Conservation (phyloP, 2,797 vertebrate species). For the Balearica regulorum region DNA sequence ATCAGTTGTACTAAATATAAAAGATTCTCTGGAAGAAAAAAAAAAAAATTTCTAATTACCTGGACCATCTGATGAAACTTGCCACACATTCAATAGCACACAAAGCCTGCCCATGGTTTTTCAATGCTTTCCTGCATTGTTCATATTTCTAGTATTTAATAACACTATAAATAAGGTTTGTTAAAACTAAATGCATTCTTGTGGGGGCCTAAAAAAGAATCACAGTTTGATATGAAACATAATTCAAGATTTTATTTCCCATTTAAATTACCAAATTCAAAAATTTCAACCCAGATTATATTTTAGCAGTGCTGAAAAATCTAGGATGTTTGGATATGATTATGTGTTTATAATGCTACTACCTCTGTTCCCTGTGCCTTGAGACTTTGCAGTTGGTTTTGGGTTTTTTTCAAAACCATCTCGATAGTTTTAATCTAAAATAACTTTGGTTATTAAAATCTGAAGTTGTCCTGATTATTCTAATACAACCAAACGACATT, state of each 20-base stretch:
- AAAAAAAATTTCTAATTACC: neutral
- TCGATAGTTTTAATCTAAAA: constrained; percentile 33
- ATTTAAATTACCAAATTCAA: neutral
- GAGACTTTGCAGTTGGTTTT: neutral
- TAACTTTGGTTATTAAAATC: constrained; percentile 69
- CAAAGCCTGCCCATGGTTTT: neutral
- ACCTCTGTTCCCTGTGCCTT: neutral
- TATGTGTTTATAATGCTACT: neutral
- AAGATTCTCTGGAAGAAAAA: neutral
- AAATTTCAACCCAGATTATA: neutral
- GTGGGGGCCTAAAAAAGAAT: neutral
- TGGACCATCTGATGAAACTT: neutral
- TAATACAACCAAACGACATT: constrained; percentile 70
- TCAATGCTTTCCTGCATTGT: neutral
- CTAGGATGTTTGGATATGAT: neutral
- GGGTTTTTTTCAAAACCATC: neutral
- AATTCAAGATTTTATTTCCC: neutral
- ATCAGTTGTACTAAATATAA: neutral
- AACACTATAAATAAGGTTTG: neutral
- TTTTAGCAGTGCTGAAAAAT: neutral
- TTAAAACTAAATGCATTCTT: neutral
- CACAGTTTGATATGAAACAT: neutral
- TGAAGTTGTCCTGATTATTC: constrained; percentile 66
- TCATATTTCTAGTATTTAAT: neutral
- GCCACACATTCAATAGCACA: neutral